Conservation (phyloP, 2,113 vertebrate genomes). For the Sapayoa aenigma region DNA sequence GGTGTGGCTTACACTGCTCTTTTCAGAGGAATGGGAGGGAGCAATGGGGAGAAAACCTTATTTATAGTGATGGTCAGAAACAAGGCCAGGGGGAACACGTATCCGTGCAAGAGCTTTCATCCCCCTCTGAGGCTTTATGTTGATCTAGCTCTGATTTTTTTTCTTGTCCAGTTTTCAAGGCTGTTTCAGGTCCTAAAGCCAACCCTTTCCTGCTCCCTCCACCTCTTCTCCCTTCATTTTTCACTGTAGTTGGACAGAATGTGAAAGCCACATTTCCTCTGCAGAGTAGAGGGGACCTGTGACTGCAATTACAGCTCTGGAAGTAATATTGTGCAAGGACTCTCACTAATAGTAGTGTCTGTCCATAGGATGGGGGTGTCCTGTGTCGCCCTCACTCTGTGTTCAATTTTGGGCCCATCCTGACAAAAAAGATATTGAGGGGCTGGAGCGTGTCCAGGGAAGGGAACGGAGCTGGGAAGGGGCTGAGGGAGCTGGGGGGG, state of each 20-base stretch:
- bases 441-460: not conserved
- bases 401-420: not conserved
- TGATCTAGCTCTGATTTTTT: not conserved
- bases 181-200: not conserved
- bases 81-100: not conserved
- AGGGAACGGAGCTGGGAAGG: not conserved
- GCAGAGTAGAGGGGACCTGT: not conserved
- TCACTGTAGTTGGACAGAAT: not conserved
- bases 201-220: not conserved
- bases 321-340: not conserved
- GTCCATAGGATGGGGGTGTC: not conserved
- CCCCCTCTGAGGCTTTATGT: not conserved
- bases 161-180: not conserved
- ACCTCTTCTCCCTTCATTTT: not conserved
- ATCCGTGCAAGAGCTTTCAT: not conserved
- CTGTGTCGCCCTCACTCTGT: not conserved
- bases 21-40: not conserved
- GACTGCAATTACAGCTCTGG: not conserved
- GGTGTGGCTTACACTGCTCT: not conserved
- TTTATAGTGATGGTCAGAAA: not conserved
- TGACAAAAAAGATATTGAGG: not conserved
- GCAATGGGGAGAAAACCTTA: not conserved
- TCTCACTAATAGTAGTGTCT: not conserved
- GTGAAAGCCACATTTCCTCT: not conserved
- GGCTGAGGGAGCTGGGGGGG: not conserved